These are phyloP conservation scores for Taenaris catops DNA, from an alignment of 2,888 invertebrate species.

Conservation along the genomic window DNA sequence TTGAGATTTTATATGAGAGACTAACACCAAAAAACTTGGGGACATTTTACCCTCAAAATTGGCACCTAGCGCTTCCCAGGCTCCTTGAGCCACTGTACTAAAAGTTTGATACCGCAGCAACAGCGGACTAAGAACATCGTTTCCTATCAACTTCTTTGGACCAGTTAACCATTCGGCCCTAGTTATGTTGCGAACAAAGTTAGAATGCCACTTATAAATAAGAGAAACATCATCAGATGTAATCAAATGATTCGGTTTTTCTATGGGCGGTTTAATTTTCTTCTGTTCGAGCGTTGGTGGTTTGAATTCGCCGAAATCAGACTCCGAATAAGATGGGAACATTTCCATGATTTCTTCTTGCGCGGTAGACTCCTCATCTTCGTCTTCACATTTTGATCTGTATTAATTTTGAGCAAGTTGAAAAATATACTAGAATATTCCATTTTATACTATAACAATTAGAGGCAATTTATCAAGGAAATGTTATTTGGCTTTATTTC, in stretches of 20 bases:
- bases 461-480: no score
- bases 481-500: no score
- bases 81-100: slow-evolving; percentile 70
- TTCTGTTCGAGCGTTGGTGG: slow-evolving; percentile 67
- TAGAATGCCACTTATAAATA: slow-evolving; percentile 81
- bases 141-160: slow-evolving; percentile 59
- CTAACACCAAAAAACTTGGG: slow-evolving; percentile 79
- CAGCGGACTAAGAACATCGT: slow-evolving; percentile 65
- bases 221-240: slow-evolving; percentile 77
- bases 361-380: slow-evolving; percentile 84
- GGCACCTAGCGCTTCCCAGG: slow-evolving; percentile 73
- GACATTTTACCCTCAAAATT: slow-evolving; percentile 73
- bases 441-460: no score
- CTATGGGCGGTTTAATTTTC: slow-evolving; percentile 42
- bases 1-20: slow-evolving; percentile 71
- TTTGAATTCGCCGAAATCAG: slow-evolving; percentile 86
- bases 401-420: no score
- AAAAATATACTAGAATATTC: no score
- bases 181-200: slow-evolving; percentile 78
- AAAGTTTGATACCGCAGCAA: slow-evolving; percentile 81
- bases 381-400: slow-evolving; percentile 82
- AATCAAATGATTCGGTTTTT: slow-evolving; percentile 48
- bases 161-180: slow-evolving; percentile 80
- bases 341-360: slow-evolving; percentile 82
- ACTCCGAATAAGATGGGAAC: slow-evolving; percentile 84